Percentiles rank a stretch among this genome's conserved stretches.
These are phyloP conservation scores for Abscondita cerata DNA, from an alignment of 2,888 invertebrate species.

Conservation along the genomic window DNA sequence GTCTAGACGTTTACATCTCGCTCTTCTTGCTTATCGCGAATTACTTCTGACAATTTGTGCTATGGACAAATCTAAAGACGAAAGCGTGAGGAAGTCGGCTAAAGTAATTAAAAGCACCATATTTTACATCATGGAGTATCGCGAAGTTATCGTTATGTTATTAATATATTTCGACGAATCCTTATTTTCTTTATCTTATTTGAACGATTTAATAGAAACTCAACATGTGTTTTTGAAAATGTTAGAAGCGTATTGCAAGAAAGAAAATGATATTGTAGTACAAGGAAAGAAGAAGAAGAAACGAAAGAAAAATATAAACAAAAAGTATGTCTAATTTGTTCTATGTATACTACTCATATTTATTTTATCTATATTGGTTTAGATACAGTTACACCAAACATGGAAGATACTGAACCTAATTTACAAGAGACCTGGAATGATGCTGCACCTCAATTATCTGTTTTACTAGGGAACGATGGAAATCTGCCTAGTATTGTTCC, in stretches of 20 bases:
- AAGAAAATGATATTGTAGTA: constrained; percentile 71
- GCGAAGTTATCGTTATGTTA: constrained; percentile 85
- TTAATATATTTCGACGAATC: constrained; percentile 83
- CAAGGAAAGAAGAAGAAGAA: constrained; percentile 62
- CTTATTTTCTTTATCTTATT: constrained; percentile 83
- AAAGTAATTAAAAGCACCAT: constrained; percentile 89
- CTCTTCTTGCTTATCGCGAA: constrained; percentile 81
- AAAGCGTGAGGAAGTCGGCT: constrained; percentile 76
- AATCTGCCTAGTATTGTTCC: constrained; percentile 72
- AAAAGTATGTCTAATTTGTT: constrained; percentile 45
- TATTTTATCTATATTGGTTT: not conserved
- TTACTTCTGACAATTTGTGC: constrained; percentile 80
- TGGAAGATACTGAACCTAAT: constrained; percentile 25
- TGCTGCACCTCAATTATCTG: constrained; percentile 56
- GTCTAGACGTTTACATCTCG: constrained; percentile 86
- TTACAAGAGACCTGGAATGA: constrained; percentile 71
- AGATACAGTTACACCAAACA: not conserved
- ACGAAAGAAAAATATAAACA: constrained; percentile 64
- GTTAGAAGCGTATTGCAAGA: constrained; percentile 77
- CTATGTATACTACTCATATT: not conserved
- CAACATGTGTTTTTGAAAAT: constrained; percentile 91
- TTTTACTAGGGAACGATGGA: constrained; percentile 59
- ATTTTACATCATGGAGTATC: constrained; percentile 93
- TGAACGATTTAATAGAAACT: constrained; percentile 88
- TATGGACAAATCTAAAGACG: constrained; percentile 80